phyloP scores from a whole-genome alignment of 2,113 vertebrate genomes.

The Crotophaga sulcirostris region DNA sequence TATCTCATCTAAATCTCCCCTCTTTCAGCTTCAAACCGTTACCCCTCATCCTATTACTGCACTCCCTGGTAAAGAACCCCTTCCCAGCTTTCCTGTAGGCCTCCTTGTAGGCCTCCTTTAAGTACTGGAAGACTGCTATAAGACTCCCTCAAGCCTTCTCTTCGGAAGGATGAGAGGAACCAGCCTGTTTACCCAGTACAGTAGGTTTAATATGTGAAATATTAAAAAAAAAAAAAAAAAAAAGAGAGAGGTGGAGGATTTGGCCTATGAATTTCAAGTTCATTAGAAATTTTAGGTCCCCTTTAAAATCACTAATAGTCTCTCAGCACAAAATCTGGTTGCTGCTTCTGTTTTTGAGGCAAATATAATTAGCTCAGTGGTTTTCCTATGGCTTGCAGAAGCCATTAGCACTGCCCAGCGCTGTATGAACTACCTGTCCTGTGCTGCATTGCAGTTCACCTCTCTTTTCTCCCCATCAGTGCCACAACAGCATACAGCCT shows the following conservation, averaged over 20 bases:
- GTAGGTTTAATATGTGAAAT: background rate
- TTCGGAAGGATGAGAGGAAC: too few relatives aligned
- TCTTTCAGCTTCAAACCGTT: too few relatives aligned
- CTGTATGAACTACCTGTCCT: background rate
- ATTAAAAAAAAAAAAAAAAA: background rate
- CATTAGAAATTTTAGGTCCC: background rate
- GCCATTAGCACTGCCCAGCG: background rate
- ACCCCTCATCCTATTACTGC: too few relatives aligned
- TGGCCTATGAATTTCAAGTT: background rate
- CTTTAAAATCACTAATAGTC: background rate
- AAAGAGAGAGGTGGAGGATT: background rate
- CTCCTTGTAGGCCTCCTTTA: too few relatives aligned
- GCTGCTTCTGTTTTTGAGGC: background rate
- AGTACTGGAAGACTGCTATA: too few relatives aligned
- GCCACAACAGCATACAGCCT: background rate
- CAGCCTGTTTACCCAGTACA: background rate
- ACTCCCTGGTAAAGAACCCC: too few relatives aligned
- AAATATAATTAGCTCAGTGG: background rate
- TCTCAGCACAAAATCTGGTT: background rate
- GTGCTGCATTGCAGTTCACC: fast-evolving
- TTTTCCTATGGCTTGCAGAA: background rate
- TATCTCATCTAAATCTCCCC: too few relatives aligned
- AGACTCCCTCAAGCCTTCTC: too few relatives aligned
- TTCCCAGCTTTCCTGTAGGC: too few relatives aligned
- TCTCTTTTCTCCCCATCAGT: background rate